These are phyloP conservation scores for Leucoma salicis DNA, from an alignment of 2,888 invertebrate species.

Conservation along the genomic window DNA sequence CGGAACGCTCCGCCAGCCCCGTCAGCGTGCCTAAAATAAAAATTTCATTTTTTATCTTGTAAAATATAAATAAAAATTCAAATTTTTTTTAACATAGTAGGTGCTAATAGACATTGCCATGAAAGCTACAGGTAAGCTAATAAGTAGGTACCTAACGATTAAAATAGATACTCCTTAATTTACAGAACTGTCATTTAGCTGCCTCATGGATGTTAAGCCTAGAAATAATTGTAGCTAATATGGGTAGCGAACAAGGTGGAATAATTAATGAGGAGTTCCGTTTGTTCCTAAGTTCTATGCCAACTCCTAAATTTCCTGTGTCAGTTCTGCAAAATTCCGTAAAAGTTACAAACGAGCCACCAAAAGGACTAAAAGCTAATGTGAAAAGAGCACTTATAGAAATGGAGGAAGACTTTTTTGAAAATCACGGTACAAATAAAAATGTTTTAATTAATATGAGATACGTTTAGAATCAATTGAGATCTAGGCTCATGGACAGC, in stretches of 20 bases:
- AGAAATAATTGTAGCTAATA: conserved; percentile 89
- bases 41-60: too few relatives aligned
- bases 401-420: conserved; percentile 90
- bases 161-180: conserved; percentile 4
- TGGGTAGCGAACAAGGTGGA: conserved; percentile 85
- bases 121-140: too few relatives aligned
- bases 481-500: too few relatives aligned
- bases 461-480: too few relatives aligned
- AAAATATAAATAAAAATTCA: too few relatives aligned
- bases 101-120: too few relatives aligned
- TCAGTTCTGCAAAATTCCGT: conserved; percentile 96
- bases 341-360: conserved; percentile 97
- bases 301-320: conserved; percentile 92
- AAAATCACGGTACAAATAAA: conserved; percentile 84
- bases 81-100: too few relatives aligned
- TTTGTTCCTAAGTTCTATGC: conserved; percentile 94
- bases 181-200: conserved; percentile 94
- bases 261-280: conserved; percentile 88
- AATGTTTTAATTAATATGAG: too few relatives aligned
- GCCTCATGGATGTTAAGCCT: conserved; percentile 95
- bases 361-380: conserved; percentile 94
- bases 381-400: conserved; percentile 91
- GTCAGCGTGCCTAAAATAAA: too few relatives aligned
- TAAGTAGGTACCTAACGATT: neutral
- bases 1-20: too few relatives aligned